These are phyloP conservation scores for Lingula anatina DNA, from an alignment of 2,888 invertebrate species.

Conservation along the genomic window DNA sequence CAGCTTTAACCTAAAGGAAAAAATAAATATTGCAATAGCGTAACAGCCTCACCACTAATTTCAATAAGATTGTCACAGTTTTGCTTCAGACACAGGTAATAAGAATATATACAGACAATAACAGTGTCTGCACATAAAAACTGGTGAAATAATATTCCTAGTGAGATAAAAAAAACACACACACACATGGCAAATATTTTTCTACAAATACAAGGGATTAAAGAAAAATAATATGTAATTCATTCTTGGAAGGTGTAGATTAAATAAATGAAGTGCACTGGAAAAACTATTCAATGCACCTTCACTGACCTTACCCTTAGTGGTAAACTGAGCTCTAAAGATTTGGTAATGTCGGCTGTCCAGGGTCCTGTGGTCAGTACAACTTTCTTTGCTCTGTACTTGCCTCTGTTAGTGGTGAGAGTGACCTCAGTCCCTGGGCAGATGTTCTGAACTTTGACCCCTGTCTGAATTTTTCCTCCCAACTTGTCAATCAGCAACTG, in stretches of 20 bases:
- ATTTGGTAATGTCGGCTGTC: conserved; percentile 27
- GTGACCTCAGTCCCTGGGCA: conserved; percentile 24
- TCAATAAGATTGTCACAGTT: too few species aligned
- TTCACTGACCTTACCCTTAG: conserved; percentile 33
- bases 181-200: too few species aligned
- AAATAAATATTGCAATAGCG: too few species aligned
- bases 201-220: too few species aligned
- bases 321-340: conserved; percentile 34
- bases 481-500: conserved; percentile 24
- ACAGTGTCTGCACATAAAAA: neutral
- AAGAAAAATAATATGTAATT: too few species aligned
- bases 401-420: conserved; percentile 20
- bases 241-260: too few species aligned
- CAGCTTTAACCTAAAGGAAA: too few species aligned
- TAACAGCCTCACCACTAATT: too few species aligned
- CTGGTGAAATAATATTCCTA: neutral
- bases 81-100: conserved; percentile 26
- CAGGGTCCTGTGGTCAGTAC: conserved; percentile 46
- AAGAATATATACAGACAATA: too few species aligned
- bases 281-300: too few species aligned
- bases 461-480: conserved; percentile 32
- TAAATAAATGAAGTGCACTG: too few species aligned
- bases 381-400: conserved; percentile 24
- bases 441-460: conserved; percentile 23
- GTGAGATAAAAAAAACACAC: too few species aligned